phyloP scores from a whole-genome alignment of 2,797 vertebrate genomes.

The Mormyrops boulengeri region DNA sequence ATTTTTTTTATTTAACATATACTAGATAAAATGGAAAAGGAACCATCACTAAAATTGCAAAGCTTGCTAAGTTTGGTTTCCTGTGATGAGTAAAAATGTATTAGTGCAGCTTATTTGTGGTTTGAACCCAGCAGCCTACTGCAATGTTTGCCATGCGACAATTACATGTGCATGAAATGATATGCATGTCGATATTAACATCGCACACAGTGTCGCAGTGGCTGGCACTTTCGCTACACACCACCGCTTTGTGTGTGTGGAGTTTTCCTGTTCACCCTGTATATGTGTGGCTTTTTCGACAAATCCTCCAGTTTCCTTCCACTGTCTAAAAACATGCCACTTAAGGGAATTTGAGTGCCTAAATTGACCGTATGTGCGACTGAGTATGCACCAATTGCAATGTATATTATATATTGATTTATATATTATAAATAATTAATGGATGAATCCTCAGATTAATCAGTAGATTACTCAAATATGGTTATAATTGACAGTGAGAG shows the following conservation, averaged over 20 bases:
- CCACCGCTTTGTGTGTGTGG: too few relatives aligned
- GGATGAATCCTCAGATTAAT: not conserved
- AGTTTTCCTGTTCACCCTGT: too few relatives aligned
- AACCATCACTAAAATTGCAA: not conserved
- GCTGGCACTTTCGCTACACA: not conserved
- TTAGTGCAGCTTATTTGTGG: not conserved
- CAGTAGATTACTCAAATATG: not conserved
- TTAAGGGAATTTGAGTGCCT: too few relatives aligned
- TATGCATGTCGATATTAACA: not conserved
- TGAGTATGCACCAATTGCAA: not conserved
- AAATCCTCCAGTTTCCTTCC: too few relatives aligned
- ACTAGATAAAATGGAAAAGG: not conserved
- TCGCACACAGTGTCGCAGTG: not conserved
- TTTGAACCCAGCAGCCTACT: not conserved
- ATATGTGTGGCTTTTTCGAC: not conserved
- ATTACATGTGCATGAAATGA: not conserved
- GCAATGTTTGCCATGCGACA: not conserved
- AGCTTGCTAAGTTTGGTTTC: not conserved
- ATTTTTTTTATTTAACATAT: not conserved
- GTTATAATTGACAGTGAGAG: not conserved
- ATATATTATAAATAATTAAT: not conserved
- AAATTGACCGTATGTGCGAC: not conserved
- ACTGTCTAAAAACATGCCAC: too few relatives aligned
- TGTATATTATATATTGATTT: not conserved
- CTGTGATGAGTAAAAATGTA: not conserved